Percentiles rank a stretch among this genome's conserved stretches.
Evolutionary conservation across 2,797 vertebrate species (phyloP).

Genomic region (Amniataba percoides): DNA sequence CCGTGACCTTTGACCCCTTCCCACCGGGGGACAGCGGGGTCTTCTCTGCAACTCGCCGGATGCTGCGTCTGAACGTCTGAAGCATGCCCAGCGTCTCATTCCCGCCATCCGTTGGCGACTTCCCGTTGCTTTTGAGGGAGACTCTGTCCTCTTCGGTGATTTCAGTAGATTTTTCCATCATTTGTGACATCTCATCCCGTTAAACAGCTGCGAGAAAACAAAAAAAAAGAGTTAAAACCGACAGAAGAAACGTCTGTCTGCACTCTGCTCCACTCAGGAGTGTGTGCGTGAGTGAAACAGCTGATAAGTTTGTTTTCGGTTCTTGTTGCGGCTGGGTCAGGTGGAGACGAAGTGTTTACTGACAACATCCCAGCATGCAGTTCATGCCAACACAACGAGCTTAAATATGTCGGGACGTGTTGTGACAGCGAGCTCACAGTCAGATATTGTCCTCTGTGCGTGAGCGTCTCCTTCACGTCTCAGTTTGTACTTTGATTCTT

Average conservation of each 20-base stretch:
- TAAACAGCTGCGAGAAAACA: slow-evolving; percentile 12
- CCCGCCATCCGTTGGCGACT: background rate
- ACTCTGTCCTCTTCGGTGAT: slow-evolving; percentile 35
- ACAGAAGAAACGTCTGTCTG: background rate
- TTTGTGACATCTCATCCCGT: slow-evolving; percentile 40
- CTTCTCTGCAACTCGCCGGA: slow-evolving; percentile 36
- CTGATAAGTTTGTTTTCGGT: background rate
- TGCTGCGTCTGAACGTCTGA: slow-evolving; percentile 42
- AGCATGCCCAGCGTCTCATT: slow-evolving; percentile 45
- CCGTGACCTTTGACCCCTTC: slow-evolving; percentile 48
- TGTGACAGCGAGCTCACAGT: no score
- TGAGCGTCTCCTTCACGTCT: no score
- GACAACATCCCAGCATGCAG: slow-evolving; percentile 60
- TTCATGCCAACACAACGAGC: background rate
- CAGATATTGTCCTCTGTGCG: no score
- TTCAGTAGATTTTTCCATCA: slow-evolving; percentile 39
- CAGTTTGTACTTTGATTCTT: background rate
- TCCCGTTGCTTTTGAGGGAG: slow-evolving; percentile 37
- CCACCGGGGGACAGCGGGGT: slow-evolving; percentile 35
- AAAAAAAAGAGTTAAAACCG: background rate
- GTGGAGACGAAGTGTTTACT: slow-evolving; percentile 73
- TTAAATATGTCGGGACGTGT: background rate
- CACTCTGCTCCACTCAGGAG: background rate
- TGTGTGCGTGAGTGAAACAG: background rate
- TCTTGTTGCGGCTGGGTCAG: background rate